Evolutionary conservation across 1,140 invertebrate species (phyloP).

Genomic region (Drosophila ficusphila): DNA sequence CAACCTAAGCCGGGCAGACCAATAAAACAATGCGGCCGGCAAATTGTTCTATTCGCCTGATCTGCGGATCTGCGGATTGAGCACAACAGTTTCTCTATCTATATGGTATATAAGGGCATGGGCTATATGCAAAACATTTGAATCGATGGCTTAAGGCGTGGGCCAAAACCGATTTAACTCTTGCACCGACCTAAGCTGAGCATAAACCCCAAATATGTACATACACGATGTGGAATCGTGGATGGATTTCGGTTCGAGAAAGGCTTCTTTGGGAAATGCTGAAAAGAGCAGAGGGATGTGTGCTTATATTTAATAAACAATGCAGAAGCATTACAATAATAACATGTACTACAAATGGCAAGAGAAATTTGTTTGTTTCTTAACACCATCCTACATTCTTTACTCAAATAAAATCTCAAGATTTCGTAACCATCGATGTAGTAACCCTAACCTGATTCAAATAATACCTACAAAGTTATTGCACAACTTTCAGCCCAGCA

Average conservation of each 20-base stretch:
- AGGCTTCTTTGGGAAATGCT: background rate
- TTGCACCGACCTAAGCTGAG: conserved; percentile 58
- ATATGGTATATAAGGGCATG: background rate
- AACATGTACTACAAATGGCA: background rate
- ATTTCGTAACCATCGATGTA: background rate
- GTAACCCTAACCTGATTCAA: background rate
- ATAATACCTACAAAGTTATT: conserved; percentile 5
- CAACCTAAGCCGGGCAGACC: conserved; percentile 56
- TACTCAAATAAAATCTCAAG: background rate
- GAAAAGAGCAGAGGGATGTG: conserved; percentile 24
- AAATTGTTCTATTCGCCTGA: conserved; percentile 40
- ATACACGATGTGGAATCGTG: conserved; percentile 18
- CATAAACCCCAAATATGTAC: conserved; percentile 69
- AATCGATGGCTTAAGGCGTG: conserved; percentile 50
- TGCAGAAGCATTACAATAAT: background rate
- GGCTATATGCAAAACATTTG: conserved; percentile 74
- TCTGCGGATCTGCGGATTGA: conserved; percentile 47
- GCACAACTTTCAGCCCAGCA: conserved; percentile 1
- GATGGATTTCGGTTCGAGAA: background rate
- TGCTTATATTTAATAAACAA: conserved; percentile 13
- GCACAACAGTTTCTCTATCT: conserved; percentile 33
- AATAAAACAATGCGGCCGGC: conserved; percentile 66
- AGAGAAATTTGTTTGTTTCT: too few species aligned
- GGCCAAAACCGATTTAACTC: conserved; percentile 68
- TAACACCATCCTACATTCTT: too few species aligned